These are phyloP conservation scores for Campoplex nolae DNA, from an alignment of 2,888 invertebrate genomes.

Conservation along the genomic window DNA sequence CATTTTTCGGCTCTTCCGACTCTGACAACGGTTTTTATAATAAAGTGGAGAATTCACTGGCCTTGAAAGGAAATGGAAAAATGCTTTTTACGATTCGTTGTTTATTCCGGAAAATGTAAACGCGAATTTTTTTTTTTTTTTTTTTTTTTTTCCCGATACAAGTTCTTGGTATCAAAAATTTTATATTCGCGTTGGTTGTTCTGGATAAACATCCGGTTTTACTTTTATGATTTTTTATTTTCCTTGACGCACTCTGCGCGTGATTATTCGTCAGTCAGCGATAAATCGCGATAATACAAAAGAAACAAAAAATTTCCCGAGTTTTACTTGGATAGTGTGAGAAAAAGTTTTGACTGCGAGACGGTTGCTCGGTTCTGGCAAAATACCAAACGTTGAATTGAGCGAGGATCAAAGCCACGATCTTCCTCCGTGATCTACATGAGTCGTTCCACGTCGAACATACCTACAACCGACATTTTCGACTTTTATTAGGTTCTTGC, in stretches of 20 bases:
- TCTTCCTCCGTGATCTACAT: background rate
- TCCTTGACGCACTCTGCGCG: conserved; percentile 40
- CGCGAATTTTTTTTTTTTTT: conserved; percentile 6
- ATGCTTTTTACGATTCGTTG: background rate
- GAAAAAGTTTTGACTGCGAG: conserved; percentile 40
- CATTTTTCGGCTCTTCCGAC: background rate
- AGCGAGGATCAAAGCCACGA: conserved; percentile 46
- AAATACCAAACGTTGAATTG: conserved; percentile 48
- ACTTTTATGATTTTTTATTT: conserved; percentile 49
- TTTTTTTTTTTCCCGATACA: background rate
- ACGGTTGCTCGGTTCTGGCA: conserved; percentile 56
- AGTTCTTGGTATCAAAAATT: background rate
- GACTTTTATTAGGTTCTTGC: background rate
- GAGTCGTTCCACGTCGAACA: background rate
- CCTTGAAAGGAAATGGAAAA: background rate
- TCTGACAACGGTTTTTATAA: background rate
- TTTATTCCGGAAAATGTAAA: background rate
- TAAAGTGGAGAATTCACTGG: background rate
- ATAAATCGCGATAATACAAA: conserved; percentile 62
- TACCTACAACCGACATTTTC: background rate
- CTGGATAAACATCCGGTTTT: conserved; percentile 51
- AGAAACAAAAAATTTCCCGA: conserved; percentile 8
- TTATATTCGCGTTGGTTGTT: conserved; percentile 37
- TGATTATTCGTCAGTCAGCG: conserved; percentile 54
- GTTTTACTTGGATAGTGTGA: conserved; percentile 18